A percentile compares a stretch with the other conserved stretches of the same genome.
Evolutionary conservation across 2,797 vertebrate species (phyloP).

Genomic region (Smutsia gigantea): DNA sequence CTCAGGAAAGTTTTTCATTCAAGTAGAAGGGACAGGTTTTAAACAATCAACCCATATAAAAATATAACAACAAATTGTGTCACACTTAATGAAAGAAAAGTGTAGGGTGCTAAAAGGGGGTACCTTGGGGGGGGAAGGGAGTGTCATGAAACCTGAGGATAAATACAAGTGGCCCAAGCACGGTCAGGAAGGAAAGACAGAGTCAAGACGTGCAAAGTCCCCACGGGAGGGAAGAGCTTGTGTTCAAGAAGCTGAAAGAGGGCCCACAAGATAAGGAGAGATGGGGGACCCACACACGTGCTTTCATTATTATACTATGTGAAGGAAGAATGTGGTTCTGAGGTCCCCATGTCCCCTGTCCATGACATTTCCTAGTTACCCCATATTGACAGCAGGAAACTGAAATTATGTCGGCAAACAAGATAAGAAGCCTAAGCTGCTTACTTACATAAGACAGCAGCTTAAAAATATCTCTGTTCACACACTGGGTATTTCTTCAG

Average conservation of each 20-base stretch:
- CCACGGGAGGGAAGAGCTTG: not conserved
- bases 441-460: slow-evolving; percentile 69
- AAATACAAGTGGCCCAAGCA: not conserved
- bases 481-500: slow-evolving; percentile 63
- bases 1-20: not conserved
- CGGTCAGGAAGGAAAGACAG: not conserved
- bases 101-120: not conserved
- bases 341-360: not conserved
- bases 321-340: not conserved
- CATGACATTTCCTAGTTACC: not conserved
- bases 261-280: not conserved
- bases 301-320: not conserved
- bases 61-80: not conserved
- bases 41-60: not conserved
- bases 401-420: slow-evolving; percentile 44
- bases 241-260: not conserved
- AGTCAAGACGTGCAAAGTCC: not conserved
- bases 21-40: not conserved
- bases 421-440: slow-evolving; percentile 47
- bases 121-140: not conserved
- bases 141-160: not conserved
- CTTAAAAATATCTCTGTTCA: slow-evolving; percentile 75
- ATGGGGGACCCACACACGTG: fast-evolving
- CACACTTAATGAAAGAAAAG: slow-evolving; percentile 16
- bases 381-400: not conserved